A percentile compares a stretch with the other conserved stretches of the same genome.
Evolutionary conservation across 2,888 invertebrate genomes (phyloP).

Genomic region (Pseudolycoriella hygida): DNA sequence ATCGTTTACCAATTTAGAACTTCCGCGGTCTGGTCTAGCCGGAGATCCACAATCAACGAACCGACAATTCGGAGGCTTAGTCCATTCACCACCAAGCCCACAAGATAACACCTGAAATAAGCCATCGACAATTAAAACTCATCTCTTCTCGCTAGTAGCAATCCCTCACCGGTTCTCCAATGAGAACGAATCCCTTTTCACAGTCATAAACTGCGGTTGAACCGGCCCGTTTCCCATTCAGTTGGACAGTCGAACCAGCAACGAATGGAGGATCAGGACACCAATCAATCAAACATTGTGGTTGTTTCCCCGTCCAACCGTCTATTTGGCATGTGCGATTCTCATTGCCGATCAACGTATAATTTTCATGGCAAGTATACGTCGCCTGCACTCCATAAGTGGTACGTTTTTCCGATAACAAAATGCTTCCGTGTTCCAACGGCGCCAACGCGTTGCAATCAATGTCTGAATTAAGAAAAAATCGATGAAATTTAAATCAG

Average conservation of each 20-base stretch:
- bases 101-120: conserved; percentile 53
- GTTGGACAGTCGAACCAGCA: conserved; percentile 52
- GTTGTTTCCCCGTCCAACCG: conserved; percentile 64
- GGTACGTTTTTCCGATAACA: conserved; percentile 48
- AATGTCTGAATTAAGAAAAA: conserved; percentile 63
- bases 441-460: conserved; percentile 55
- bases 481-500: conserved; percentile 10
- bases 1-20: conserved; percentile 51
- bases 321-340: conserved; percentile 53
- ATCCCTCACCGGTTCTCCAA: conserved; percentile 53
- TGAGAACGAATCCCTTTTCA: conserved; percentile 65
- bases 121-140: conserved; percentile 1
- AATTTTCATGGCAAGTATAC: conserved; percentile 69
- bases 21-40: conserved; percentile 59
- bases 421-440: conserved; percentile 55
- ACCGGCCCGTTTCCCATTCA: conserved; percentile 58
- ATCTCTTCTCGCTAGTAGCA: too few species aligned
- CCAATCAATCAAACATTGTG: conserved; percentile 73
- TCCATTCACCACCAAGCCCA: conserved; percentile 74
- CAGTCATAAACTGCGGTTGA: conserved; percentile 67
- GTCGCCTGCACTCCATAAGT: conserved; percentile 60
- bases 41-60: conserved; percentile 77
- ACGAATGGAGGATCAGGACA: conserved; percentile 70
- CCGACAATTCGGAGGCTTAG: conserved; percentile 63
- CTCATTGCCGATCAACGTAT: conserved; percentile 61